These are phyloP conservation scores for Sciurus niger DNA, from an alignment of 2,113 vertebrate species.

Conservation along the genomic window DNA sequence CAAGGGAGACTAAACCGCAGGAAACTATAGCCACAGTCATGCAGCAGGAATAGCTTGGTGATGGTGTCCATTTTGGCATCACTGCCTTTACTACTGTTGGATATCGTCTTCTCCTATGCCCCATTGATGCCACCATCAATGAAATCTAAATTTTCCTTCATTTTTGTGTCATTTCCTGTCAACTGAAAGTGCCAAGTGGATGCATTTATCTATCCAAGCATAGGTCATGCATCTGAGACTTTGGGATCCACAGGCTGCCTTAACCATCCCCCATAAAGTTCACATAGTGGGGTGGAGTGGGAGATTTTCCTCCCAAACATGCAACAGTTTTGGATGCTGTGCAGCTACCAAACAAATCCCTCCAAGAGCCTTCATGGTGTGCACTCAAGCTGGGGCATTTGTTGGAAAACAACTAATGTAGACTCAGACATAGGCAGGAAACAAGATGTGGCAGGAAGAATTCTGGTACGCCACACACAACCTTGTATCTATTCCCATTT, in stretches of 20 bases:
- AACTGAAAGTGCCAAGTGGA: not conserved
- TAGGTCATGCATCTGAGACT: not conserved
- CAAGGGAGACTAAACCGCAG: not conserved
- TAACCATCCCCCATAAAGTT: not conserved
- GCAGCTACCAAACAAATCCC: not conserved
- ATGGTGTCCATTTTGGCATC: not conserved
- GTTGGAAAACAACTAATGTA: not conserved
- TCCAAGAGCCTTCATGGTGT: not conserved
- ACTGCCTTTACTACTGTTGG: not conserved
- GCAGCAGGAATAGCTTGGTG: not conserved
- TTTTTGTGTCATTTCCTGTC: not conserved
- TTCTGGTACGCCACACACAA: too few relatives aligned
- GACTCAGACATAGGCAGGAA: not conserved
- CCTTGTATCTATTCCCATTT: not conserved
- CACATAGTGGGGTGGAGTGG: rapidly evolving
- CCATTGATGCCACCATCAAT: not conserved
- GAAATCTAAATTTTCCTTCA: slow-evolving; percentile 14
- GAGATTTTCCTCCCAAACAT: not conserved
- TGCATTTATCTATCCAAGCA: not conserved
- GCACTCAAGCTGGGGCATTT: not conserved
- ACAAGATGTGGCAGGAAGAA: not conserved
- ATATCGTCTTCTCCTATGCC: too few relatives aligned
- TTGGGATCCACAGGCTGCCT: not conserved
- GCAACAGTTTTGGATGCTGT: not conserved
- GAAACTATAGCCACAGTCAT: not conserved